Evolutionary conservation across 2,888 invertebrate genomes (phyloP).

Genomic region (Adelphocoris suturalis): DNA sequence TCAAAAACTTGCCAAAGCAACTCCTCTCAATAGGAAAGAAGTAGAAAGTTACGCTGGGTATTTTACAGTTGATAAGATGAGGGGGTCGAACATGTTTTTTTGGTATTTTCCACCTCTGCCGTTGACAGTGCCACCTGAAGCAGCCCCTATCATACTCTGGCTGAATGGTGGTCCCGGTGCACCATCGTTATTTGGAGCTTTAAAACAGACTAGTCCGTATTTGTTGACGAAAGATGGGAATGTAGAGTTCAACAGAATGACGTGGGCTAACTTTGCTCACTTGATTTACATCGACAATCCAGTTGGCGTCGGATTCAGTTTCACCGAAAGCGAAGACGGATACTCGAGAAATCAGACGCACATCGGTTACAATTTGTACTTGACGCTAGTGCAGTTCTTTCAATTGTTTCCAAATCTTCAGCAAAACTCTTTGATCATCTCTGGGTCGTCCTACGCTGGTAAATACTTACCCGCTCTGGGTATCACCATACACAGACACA

Average conservation of each 20-base stretch:
- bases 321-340: conserved; percentile 81
- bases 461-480: conserved; percentile 81
- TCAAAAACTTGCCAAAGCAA: conserved; percentile 71
- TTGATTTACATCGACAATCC: conserved; percentile 85
- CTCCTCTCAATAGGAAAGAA: conserved; percentile 41
- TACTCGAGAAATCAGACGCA: conserved; percentile 82
- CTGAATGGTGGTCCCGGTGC: conserved; percentile 83
- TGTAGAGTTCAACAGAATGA: conserved; percentile 78
- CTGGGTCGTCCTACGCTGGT: conserved; percentile 84
- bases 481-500: conserved; percentile 81
- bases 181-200: conserved; percentile 81
- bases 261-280: conserved; percentile 82
- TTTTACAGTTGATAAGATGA: conserved; percentile 81
- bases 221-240: conserved; percentile 60
- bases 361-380: conserved; percentile 81
- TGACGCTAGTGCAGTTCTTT: conserved; percentile 82
- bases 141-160: conserved; percentile 81
- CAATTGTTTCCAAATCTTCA: conserved; percentile 81
- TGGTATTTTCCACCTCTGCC: conserved; percentile 80
- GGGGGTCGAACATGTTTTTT: conserved; percentile 80
- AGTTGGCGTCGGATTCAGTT: conserved; percentile 84
- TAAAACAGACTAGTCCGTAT: conserved; percentile 82
- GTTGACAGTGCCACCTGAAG: conserved; percentile 77
- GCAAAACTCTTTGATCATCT: conserved; percentile 81
- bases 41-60: conserved; percentile 82